phyloP scores from a whole-genome alignment of 2,113 vertebrate species.

The Bubalus kerabau region DNA sequence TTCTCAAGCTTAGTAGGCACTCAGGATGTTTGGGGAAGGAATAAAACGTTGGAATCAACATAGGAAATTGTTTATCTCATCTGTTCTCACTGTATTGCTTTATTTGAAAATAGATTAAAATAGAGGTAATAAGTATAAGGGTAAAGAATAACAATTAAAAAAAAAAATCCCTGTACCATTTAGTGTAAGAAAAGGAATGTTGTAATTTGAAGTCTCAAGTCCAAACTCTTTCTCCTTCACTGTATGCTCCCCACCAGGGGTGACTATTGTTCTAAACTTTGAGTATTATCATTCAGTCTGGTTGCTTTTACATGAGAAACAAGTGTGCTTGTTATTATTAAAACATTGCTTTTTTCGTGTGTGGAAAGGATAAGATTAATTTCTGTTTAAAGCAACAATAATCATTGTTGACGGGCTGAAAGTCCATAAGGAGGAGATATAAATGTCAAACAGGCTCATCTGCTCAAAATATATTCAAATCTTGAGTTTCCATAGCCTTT shows the following conservation, averaged over 20 bases:
- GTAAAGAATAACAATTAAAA: not conserved
- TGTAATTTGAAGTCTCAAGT: not conserved
- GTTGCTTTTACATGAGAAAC: not conserved
- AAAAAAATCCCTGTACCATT: not conserved
- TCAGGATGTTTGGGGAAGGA: not conserved
- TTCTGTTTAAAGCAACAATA: conserved; percentile 6
- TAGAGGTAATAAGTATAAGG: not conserved
- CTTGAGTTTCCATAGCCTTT: not conserved
- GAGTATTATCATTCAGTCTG: not conserved
- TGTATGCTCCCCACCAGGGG: not conserved
- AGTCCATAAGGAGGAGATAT: not conserved
- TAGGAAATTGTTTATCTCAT: not conserved
- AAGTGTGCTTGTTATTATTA: not conserved
- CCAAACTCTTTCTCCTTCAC: not conserved
- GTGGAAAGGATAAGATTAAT: not conserved
- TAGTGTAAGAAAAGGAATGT: not conserved
- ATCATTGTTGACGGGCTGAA: not conserved
- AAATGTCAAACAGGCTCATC: not conserved
- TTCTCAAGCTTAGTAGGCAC: not conserved
- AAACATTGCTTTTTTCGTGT: not conserved
- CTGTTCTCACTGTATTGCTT: not conserved
- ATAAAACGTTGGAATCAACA: not conserved
- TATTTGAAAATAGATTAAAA: not conserved
- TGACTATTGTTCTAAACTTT: not conserved
- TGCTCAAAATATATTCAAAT: not conserved